These are phyloP conservation scores for Stenotaenia linearis DNA, from an alignment of 2,888 invertebrate genomes.

Conservation along the genomic window DNA sequence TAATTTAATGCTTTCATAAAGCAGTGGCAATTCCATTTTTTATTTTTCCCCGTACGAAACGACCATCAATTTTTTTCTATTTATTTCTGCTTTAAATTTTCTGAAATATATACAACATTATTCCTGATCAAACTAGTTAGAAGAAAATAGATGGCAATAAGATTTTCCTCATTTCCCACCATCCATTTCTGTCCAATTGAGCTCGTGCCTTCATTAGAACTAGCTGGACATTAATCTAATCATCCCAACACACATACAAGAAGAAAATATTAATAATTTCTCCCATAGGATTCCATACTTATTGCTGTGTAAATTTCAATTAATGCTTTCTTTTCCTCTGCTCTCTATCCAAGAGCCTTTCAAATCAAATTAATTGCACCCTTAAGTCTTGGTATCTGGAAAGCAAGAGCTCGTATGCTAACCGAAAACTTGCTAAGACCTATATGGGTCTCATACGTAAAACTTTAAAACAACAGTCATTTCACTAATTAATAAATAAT, in stretches of 20 bases:
- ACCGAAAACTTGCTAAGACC: neutral
- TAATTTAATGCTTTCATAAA: conserved; percentile 19
- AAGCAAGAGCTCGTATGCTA: neutral
- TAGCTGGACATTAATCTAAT: neutral
- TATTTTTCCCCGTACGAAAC: neutral
- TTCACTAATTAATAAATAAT: neutral
- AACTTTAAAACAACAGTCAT: neutral
- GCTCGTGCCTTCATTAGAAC: neutral
- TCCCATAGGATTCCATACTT: conserved; percentile 10
- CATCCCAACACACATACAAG: conserved; percentile 10
- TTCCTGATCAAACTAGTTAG: neutral
- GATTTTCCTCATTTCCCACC: neutral
- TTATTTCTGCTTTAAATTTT: neutral
- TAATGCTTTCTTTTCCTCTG: neutral
- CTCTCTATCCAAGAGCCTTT: neutral
- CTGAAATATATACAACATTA: conserved; percentile 5
- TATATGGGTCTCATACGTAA: neutral
- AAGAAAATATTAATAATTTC: conserved; percentile 15
- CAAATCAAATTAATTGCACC: conserved; percentile 9
- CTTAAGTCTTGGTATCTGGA: neutral
- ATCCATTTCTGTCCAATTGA: conserved; percentile 6
- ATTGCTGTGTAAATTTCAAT: conserved; percentile 8
- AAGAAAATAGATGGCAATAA: conserved; percentile 1
- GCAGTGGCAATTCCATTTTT: conserved; percentile 15
- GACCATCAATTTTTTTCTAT: neutral